Conservation (phyloP, 2,797 vertebrate genomes). For the Poecilia gillii region DNA sequence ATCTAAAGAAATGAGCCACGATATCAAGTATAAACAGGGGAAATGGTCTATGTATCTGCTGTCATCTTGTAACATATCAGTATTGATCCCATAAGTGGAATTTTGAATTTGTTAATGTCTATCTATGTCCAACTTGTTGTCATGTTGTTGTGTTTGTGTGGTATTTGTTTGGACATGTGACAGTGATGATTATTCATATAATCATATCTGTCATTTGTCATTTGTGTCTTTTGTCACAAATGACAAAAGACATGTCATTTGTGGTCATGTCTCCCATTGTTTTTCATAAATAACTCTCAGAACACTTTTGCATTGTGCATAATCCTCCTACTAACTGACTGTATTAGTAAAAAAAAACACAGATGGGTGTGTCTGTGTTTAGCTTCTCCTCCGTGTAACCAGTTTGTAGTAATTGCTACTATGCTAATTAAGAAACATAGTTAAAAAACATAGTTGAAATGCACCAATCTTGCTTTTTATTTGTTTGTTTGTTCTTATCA, state of each 20-base stretch:
- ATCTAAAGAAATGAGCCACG: neutral
- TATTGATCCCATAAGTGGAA: neutral
- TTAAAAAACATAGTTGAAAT: neutral
- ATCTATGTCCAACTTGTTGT: neutral
- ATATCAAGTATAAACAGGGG: neutral
- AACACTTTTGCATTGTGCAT: neutral
- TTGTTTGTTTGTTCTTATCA: too few species aligned
- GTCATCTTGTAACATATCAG: neutral
- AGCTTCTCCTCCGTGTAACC: conserved; percentile 1
- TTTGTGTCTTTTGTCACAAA: too few species aligned
- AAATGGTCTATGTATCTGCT: neutral
- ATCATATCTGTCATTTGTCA: too few species aligned
- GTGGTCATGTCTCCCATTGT: neutral
- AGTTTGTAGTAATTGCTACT: conserved; percentile 6
- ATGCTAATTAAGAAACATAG: neutral
- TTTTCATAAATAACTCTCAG: neutral
- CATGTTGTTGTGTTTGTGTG: neutral
- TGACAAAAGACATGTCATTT: too few species aligned
- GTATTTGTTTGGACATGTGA: neutral
- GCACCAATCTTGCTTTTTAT: neutral
- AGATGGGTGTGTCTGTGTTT: conserved; percentile 44
- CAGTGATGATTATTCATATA: too few species aligned
- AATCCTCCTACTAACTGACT: neutral
- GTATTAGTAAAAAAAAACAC: neutral
- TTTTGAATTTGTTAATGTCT: neutral